Percentiles rank a stretch among this genome's conserved stretches.
These are phyloP conservation scores for Potorous gilbertii DNA, from an alignment of 2,797 vertebrate genomes.

Conservation along the genomic window DNA sequence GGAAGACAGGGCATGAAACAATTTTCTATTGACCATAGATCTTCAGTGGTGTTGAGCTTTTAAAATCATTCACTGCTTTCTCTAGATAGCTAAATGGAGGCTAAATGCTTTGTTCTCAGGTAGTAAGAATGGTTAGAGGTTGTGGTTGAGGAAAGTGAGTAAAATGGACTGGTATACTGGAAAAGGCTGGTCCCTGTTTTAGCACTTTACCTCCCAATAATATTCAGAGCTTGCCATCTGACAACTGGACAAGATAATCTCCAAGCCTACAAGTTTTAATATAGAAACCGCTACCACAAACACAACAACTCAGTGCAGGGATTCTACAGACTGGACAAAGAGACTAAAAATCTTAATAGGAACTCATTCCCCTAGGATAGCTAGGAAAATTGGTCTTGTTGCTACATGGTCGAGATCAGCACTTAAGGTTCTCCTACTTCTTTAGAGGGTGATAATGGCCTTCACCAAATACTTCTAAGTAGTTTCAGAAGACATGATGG, in stretches of 20 bases:
- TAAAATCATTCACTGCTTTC: background rate
- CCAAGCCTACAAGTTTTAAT: conserved; percentile 10
- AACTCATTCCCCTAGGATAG: background rate
- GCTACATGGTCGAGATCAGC: background rate
- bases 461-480: background rate
- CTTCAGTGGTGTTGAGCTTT: background rate
- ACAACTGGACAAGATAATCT: background rate
- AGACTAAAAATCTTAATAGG: background rate
- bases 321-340: background rate
- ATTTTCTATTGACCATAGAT: background rate
- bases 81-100: background rate
- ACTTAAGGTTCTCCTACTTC: background rate
- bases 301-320: background rate
- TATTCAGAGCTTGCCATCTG: background rate
- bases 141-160: background rate
- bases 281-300: background rate
- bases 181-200: background rate
- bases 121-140: background rate
- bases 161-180: background rate
- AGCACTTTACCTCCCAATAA: background rate
- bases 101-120: background rate
- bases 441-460: background rate
- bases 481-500: background rate
- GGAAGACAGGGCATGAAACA: background rate
- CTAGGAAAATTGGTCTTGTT: background rate